phyloP scores from a whole-genome alignment of 2,797 vertebrate species.

The Karalla daura region DNA sequence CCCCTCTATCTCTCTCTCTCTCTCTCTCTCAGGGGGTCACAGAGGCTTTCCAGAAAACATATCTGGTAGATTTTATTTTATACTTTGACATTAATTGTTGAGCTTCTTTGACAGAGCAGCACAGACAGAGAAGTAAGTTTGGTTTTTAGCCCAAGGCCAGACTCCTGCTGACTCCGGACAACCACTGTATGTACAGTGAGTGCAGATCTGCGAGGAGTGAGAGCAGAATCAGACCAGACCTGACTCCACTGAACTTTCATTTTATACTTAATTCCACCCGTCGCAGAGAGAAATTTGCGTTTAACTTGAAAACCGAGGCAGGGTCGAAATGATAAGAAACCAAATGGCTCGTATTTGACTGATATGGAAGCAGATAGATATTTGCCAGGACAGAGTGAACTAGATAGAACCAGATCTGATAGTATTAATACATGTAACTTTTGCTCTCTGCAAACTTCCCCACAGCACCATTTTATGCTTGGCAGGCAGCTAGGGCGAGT shows the following conservation, averaged over 20 bases:
- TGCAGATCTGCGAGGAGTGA: neutral
- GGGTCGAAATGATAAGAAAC: neutral
- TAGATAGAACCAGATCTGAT: no score
- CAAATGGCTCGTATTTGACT: neutral
- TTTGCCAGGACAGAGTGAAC: neutral
- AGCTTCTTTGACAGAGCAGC: conserved; percentile 14
- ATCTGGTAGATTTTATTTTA: conserved; percentile 16
- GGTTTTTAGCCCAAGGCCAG: conserved; percentile 5
- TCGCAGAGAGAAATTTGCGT: neutral
- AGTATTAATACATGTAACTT: no score
- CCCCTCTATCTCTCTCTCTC: no score
- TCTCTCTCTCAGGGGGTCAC: no score
- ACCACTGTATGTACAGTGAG: neutral
- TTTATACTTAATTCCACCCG: neutral
- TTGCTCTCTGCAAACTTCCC: neutral
- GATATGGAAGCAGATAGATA: no score
- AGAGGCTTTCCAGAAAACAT: conserved; percentile 8
- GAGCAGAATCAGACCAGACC: neutral
- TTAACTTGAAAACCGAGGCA: neutral
- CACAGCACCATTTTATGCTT: neutral
- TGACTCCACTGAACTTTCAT: no score
- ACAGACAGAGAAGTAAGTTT: neutral
- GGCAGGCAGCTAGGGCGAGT: no score
- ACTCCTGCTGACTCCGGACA: neutral
- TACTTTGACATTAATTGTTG: conserved; percentile 16